Evolutionary conservation across 2,888 invertebrate species (phyloP).

Genomic region (Mimas tiliae): DNA sequence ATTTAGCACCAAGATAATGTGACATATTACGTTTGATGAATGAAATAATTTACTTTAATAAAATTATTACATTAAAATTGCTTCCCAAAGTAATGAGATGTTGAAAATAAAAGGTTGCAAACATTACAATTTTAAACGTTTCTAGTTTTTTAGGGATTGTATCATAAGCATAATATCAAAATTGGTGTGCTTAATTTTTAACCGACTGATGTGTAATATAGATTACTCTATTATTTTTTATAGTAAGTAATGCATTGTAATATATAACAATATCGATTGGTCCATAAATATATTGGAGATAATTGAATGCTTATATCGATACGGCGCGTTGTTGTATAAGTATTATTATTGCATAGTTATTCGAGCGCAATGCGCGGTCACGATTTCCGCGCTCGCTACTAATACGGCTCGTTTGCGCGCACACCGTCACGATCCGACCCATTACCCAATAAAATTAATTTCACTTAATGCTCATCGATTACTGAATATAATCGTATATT

Average conservation of each 20-base stretch:
- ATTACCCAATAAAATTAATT: slow-evolving; percentile 83
- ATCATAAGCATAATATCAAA: too few species aligned
- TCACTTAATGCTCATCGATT: slow-evolving; percentile 82
- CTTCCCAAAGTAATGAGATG: too few species aligned
- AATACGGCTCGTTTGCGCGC: slow-evolving; percentile 67
- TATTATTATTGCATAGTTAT: slow-evolving; percentile 60
- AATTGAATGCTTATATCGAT: slow-evolving; percentile 46
- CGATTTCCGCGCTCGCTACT: slow-evolving; percentile 44
- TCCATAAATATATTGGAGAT: slow-evolving; percentile 27
- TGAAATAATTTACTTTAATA: too few species aligned
- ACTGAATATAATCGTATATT: slow-evolving; percentile 78
- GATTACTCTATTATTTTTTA: too few species aligned
- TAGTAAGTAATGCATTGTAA: not conserved
- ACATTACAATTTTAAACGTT: too few species aligned
- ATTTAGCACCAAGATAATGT: too few species aligned
- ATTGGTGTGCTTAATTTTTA: too few species aligned
- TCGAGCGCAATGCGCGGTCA: slow-evolving; percentile 58
- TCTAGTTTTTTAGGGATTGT: too few species aligned
- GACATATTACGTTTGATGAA: too few species aligned
- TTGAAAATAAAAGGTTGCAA: too few species aligned
- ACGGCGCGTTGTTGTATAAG: slow-evolving; percentile 33
- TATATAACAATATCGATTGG: not conserved
- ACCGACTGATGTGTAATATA: too few species aligned
- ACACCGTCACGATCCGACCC: slow-evolving; percentile 73
- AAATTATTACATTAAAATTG: too few species aligned